Percentiles rank a stretch among this genome's conserved stretches.
Evolutionary conservation across 2,888 invertebrate genomes (phyloP).

Genomic region (Stenichneumon culpator): DNA sequence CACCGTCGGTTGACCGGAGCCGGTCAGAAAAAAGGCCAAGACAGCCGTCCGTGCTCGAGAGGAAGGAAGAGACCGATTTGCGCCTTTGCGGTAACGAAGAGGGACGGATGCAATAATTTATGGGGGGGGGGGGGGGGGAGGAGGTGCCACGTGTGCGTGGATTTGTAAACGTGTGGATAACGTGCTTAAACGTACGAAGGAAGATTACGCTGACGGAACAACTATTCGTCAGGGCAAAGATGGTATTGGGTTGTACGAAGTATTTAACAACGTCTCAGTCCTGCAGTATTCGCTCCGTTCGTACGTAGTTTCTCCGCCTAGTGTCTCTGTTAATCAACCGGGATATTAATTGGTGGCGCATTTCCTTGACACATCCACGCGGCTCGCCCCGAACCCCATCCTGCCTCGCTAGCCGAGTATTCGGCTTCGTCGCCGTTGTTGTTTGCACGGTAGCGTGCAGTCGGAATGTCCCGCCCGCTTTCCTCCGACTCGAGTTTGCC

Average conservation of each 20-base stretch:
- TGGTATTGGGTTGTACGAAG: constrained; percentile 15
- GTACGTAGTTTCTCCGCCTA: background rate
- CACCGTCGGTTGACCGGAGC: constrained; percentile 49
- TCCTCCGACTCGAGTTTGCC: constrained; percentile 14
- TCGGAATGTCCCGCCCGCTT: constrained; percentile 55
- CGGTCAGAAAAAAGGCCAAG: background rate
- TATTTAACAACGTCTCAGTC: constrained; percentile 21
- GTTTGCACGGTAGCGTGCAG: constrained; percentile 19
- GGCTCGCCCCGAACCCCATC: background rate
- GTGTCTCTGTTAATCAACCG: constrained; percentile 47
- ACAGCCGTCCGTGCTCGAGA: constrained; percentile 29
- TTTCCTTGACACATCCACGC: constrained; percentile 27
- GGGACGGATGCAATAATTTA: constrained; percentile 39
- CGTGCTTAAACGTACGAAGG: background rate
- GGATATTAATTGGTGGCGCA: constrained; percentile 49
- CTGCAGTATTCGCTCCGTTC: background rate
- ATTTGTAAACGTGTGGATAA: background rate
- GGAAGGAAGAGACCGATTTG: constrained; percentile 43
- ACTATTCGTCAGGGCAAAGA: constrained; percentile 28
- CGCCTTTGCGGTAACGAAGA: constrained; percentile 54
- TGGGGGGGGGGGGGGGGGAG: background rate
- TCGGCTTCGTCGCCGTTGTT: constrained; percentile 10
- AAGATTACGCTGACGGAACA: background rate
- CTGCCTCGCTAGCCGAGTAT: constrained; percentile 19
- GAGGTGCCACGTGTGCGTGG: background rate